Conservation (phyloP, 2,113 vertebrate species). For the Oreotrochilus melanogaster region DNA sequence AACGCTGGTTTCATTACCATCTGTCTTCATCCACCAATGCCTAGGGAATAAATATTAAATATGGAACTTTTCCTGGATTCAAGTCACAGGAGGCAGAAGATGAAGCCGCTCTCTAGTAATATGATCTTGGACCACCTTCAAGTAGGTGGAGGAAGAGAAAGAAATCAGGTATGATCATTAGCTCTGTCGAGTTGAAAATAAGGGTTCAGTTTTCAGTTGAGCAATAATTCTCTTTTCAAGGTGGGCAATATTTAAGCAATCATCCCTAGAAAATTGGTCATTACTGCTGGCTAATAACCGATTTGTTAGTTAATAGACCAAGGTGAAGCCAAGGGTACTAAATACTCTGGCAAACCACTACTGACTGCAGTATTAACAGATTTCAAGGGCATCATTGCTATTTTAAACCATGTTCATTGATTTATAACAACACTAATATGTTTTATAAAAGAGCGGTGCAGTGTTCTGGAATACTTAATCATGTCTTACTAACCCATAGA, state of each 20-base stretch:
- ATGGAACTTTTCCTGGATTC: slow-evolving; percentile 77
- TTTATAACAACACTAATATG: slow-evolving; percentile 83
- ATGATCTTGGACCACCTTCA: neutral
- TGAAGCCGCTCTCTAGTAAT: slow-evolving; percentile 36
- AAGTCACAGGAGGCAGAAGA: slow-evolving; percentile 64
- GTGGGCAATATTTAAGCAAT: slow-evolving; percentile 85
- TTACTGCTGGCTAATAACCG: slow-evolving; percentile 84
- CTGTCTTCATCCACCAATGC: slow-evolving; percentile 79
- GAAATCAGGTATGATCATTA: slow-evolving; percentile 77
- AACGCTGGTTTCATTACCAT: slow-evolving; percentile 82
- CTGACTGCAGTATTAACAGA: slow-evolving; percentile 73
- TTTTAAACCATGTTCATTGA: slow-evolving; percentile 81
- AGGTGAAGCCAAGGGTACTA: slow-evolving; percentile 82
- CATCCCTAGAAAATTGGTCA: slow-evolving; percentile 85
- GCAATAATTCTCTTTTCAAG: slow-evolving; percentile 85
- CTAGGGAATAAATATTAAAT: slow-evolving; percentile 82
- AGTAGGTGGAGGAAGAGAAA: slow-evolving; percentile 27
- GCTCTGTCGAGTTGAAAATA: slow-evolving; percentile 82
- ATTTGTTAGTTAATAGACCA: slow-evolving; percentile 85
- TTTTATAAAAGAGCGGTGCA: slow-evolving; percentile 74
- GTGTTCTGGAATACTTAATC: slow-evolving; percentile 77
- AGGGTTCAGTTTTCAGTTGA: slow-evolving; percentile 78
- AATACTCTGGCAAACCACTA: slow-evolving; percentile 70
- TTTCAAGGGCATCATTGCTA: slow-evolving; percentile 82
- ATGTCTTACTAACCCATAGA: slow-evolving; percentile 54